phyloP scores from a whole-genome alignment of 2,113 vertebrate genomes.

The Alethe diademata region DNA sequence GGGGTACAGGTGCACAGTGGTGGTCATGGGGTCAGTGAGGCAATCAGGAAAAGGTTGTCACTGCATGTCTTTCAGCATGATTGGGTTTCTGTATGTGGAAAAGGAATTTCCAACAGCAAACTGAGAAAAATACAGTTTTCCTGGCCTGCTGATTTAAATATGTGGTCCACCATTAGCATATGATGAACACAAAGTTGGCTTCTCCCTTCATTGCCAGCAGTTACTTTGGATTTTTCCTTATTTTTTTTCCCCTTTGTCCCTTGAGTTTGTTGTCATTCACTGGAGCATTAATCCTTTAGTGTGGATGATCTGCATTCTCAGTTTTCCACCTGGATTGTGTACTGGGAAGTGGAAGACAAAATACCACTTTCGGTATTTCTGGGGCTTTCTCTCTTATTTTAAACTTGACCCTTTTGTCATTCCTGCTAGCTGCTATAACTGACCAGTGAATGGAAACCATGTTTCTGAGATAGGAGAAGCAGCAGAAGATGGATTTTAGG shows the following conservation, averaged over 20 bases:
- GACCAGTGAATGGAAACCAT: background rate
- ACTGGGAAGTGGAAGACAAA: background rate
- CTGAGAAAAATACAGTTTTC: background rate
- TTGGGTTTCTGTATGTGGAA: accelerated
- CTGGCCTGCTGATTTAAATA: background rate
- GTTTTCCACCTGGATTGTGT: background rate
- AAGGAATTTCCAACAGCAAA: background rate
- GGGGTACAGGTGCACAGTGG: background rate
- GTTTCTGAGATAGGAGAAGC: background rate
- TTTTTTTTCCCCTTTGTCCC: background rate
- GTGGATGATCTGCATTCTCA: background rate
- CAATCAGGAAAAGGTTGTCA: background rate
- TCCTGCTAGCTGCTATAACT: background rate
- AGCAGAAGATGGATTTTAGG: background rate
- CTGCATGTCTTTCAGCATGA: background rate
- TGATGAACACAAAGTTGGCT: background rate
- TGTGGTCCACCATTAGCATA: background rate
- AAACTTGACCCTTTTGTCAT: background rate
- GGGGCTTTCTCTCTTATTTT: background rate
- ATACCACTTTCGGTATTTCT: background rate
- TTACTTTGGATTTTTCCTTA: background rate
- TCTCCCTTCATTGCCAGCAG: background rate
- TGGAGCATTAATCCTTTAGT: background rate
- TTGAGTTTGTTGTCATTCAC: background rate
- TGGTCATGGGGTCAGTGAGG: background rate